Base-by-base conservation (phyloP, 2,888 invertebrate species). In the Aspidiotus destructor region DNA sequence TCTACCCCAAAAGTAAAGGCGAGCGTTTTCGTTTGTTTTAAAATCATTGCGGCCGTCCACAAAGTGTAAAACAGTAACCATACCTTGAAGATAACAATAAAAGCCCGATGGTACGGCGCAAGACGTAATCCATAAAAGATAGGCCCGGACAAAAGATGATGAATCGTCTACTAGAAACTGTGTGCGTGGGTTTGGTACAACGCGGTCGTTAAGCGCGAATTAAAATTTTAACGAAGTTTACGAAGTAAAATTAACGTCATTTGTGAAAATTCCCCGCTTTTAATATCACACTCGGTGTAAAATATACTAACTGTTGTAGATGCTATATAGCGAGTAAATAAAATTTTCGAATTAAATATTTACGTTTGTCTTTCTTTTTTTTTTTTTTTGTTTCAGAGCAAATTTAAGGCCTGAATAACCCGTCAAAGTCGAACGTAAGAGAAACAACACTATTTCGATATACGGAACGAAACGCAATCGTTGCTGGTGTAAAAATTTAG, bases 341-440 rank as follows among this genome's bases (percentile, higher is more conserved):
- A 28, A 13, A 48, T 48, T 48, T 48, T 48, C n/a, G 10, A 48
- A 48, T 48, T 48, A 48, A 48, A 48, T 48, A 48, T 48, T 48
- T 48, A 48, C 48, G 48, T 55, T 55, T 55, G 10, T 55, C 16
- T 55, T n/a, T 52, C 5, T 52, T 52, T 52, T 52, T 52, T 52
- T 52, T 11, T 52, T 52, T 52, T 11, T 52, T 52, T 52, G 11
- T 52, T 55, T 55, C 55, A 55, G 55, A 9, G 55, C n/a, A 48
- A n/a, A 48, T 13, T 11, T 48, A 13, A 13, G 48, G 11, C 48
- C n/a, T 6, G 48, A 48, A 48, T 48, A 48, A 48, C 2, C 48
- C 48, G 48, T 48, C 48, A 48, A 48, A 48, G 48, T 48, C 48
- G 6, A 48, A 48, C 48, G 28, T 5, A 28, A 28, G 28, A 48